Evolutionary conservation across 2,113 vertebrate genomes (phyloP).

Genomic region (Canis aureus): DNA sequence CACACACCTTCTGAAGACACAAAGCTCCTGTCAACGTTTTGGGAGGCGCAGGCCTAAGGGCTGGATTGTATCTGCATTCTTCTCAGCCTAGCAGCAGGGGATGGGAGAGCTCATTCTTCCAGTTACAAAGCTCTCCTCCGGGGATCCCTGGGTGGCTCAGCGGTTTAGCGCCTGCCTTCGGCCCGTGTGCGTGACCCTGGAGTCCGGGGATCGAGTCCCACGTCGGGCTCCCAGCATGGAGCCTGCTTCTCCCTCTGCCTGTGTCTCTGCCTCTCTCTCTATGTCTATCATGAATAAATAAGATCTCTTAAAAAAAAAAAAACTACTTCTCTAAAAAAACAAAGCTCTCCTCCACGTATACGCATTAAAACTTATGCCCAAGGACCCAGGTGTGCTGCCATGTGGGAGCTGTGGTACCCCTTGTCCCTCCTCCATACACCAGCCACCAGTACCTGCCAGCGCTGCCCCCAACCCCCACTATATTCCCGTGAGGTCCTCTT

Average conservation of each 20-base stretch:
- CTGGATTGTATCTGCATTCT: not conserved
- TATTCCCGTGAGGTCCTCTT: not conserved
- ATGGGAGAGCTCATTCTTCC: not conserved
- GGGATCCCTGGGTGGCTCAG: no score
- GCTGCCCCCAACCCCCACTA: accelerated
- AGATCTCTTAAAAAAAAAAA: no score
- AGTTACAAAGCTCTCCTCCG: not conserved
- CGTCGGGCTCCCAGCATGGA: no score
- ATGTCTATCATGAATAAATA: no score
- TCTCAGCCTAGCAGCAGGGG: not conserved
- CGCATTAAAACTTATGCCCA: not conserved
- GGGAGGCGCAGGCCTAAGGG: not conserved
- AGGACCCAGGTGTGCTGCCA: not conserved
- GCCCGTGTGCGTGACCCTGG: no score
- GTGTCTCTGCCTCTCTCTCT: no score
- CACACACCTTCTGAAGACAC: not conserved
- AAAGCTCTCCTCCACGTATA: not conserved
- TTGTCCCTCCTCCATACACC: not conserved
- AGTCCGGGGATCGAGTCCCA: no score
- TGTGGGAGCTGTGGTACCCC: not conserved
- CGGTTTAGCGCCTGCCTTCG: no score
- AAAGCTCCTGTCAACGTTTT: not conserved
- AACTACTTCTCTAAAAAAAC: not conserved
- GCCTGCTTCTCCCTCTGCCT: no score
- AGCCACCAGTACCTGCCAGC: not conserved